A percentile compares a stretch with the other conserved stretches of the same genome.
These are phyloP conservation scores for Apotomis capreana DNA, from an alignment of 2,888 invertebrate genomes.

Conservation along the genomic window DNA sequence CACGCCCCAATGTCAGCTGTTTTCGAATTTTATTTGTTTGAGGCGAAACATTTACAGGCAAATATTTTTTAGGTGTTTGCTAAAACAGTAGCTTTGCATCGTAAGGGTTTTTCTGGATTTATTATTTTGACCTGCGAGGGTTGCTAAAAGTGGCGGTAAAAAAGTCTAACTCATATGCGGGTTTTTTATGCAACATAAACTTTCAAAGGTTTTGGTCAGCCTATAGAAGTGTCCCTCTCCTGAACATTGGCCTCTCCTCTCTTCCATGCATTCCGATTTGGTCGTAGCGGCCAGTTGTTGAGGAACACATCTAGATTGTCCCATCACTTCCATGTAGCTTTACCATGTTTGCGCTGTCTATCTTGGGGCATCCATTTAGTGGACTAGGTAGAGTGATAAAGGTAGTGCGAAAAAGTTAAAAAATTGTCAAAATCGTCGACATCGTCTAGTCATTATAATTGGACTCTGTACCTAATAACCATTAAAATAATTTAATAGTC, in stretches of 20 bases:
- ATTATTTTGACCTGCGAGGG: slow-evolving; percentile 18
- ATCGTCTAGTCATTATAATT: slow-evolving; percentile 24
- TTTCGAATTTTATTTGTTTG: slow-evolving; percentile 35
- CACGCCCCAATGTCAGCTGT: slow-evolving; percentile 28
- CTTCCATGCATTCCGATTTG: no score
- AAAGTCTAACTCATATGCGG: neutral
- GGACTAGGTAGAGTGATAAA: no score
- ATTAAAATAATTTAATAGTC: slow-evolving; percentile 24
- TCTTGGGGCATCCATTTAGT: no score
- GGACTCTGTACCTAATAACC: slow-evolving; percentile 28
- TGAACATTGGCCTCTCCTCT: no score
- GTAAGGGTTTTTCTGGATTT: slow-evolving; percentile 30
- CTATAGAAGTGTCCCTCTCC: no score
- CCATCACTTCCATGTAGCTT: no score
- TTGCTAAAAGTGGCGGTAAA: neutral
- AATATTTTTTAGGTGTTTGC: slow-evolving; percentile 34
- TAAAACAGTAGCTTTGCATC: slow-evolving; percentile 20
- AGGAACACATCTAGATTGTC: no score
- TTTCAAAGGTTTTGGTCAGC: no score
- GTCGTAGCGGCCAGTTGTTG: no score
- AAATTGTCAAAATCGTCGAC: slow-evolving; percentile 24
- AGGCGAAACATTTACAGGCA: slow-evolving; percentile 23
- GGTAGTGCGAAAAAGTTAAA: neutral
- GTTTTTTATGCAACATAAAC: neutral
- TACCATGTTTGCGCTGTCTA: no score